Percentiles rank a stretch among this genome's conserved stretches.
Evolutionary conservation across 2,113 vertebrate species (phyloP).

Genomic region (Rhinolophus sinicus): DNA sequence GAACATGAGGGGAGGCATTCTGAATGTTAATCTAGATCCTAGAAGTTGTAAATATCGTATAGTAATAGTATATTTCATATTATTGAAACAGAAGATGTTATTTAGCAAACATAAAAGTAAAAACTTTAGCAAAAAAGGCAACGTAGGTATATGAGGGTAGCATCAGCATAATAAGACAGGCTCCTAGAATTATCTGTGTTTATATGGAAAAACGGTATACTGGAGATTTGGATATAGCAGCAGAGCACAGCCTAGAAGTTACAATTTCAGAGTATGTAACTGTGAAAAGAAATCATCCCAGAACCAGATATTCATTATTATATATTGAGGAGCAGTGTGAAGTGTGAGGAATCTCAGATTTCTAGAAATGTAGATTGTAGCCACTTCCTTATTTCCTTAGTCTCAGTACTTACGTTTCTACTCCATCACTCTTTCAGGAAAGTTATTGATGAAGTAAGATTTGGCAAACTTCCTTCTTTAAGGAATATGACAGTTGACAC

Average conservation of each 20-base stretch:
- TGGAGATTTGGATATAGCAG: not conserved
- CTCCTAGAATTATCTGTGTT: not conserved
- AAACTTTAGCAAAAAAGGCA: not conserved
- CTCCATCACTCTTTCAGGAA: not conserved
- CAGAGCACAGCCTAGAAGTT: not conserved
- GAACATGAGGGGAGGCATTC: not conserved
- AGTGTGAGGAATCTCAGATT: not conserved
- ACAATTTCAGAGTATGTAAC: not conserved
- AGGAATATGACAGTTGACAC: not conserved
- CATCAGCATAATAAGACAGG: not conserved
- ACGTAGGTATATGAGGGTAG: not conserved
- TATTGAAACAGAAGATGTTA: not conserved
- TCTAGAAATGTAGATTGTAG: not conserved
- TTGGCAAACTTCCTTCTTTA: not conserved
- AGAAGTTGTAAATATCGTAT: constrained; percentile 4
- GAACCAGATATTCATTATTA: not conserved
- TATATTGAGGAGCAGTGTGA: not conserved
- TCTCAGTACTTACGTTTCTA: not conserved
- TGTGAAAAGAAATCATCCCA: not conserved
- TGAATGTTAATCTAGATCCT: not conserved
- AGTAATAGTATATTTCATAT: not conserved
- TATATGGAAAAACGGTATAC: constrained; percentile 9
- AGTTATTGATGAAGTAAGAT: not conserved
- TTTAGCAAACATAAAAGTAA: not conserved
- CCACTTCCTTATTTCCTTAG: not conserved